These are phyloP conservation scores for Enteromius anoplus DNA, from an alignment of 2,797 vertebrate genomes.

Conservation along the genomic window DNA sequence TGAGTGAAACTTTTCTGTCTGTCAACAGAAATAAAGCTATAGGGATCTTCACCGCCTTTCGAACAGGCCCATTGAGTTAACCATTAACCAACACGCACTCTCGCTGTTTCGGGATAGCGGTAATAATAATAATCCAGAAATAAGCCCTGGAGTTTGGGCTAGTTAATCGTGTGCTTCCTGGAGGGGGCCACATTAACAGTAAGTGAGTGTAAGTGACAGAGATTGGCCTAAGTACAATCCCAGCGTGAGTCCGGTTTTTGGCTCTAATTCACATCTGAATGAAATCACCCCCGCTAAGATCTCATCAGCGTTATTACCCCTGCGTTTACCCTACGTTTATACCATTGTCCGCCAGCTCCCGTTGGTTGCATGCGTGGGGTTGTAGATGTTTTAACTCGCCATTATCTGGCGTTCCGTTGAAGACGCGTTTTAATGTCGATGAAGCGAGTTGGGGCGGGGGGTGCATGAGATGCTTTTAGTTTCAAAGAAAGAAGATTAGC, in stretches of 20 bases:
- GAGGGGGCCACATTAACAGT: slow-evolving; percentile 81
- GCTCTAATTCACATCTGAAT: slow-evolving; percentile 83
- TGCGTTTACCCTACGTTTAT: slow-evolving; percentile 68
- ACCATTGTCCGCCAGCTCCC: slow-evolving; percentile 61
- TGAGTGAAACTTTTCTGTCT: slow-evolving; percentile 66
- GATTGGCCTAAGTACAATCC: slow-evolving; percentile 82
- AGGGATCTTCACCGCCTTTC: slow-evolving; percentile 69
- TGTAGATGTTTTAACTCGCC: slow-evolving; percentile 23
- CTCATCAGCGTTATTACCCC: slow-evolving; percentile 81
- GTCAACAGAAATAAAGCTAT: slow-evolving; percentile 79
- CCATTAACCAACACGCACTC: slow-evolving; percentile 83
- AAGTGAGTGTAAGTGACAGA: slow-evolving; percentile 80
- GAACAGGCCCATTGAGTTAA: slow-evolving; percentile 80
- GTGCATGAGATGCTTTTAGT: background rate
- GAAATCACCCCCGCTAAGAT: slow-evolving; percentile 78
- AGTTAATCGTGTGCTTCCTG: slow-evolving; percentile 79
- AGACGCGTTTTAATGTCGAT: slow-evolving; percentile 26
- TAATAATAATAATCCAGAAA: slow-evolving; percentile 69
- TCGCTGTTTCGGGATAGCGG: slow-evolving; percentile 68
- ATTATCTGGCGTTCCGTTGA: slow-evolving; percentile 1
- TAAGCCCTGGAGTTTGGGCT: slow-evolving; percentile 76
- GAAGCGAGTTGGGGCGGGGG: background rate
- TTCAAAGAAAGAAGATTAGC: slow-evolving; percentile 3
- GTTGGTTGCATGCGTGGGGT: background rate
- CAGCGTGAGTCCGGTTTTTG: slow-evolving; percentile 77